Percentiles rank a stretch among this genome's conserved stretches.
Conservation (phyloP, 2,113 vertebrate species). For the Phyllostomus discolor region DNA sequence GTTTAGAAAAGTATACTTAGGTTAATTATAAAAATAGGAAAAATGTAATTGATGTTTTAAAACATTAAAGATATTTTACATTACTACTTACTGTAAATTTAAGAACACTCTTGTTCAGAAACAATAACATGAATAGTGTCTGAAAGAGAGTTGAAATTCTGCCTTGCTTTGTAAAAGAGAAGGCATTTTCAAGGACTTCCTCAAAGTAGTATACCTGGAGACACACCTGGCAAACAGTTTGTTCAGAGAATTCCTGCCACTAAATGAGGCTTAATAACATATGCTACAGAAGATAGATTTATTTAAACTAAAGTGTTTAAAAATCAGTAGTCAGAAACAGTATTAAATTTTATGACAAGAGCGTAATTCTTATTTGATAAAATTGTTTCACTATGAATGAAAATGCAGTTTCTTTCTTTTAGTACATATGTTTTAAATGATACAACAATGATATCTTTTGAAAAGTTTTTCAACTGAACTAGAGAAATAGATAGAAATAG, state of each 20-base stretch:
- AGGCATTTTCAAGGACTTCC: background rate
- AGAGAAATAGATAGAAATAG: too few relatives aligned
- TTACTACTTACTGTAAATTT: background rate
- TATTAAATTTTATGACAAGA: background rate
- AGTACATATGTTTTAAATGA: too few relatives aligned
- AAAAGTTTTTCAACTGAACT: too few relatives aligned
- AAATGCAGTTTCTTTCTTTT: too few relatives aligned
- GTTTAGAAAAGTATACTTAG: background rate
- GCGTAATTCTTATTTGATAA: background rate
- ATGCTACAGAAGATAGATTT: background rate
- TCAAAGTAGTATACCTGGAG: background rate
- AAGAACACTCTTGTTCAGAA: background rate
- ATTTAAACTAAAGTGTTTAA: slow-evolving; percentile 13
- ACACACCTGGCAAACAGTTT: background rate
- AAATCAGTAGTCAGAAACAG: background rate
- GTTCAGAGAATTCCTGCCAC: background rate
- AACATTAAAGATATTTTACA: background rate
- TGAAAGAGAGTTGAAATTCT: background rate
- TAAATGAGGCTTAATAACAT: background rate
- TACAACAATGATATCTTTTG: too few relatives aligned
- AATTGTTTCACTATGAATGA: background rate
- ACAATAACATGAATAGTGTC: background rate
- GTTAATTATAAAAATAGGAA: background rate
- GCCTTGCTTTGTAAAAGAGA: background rate
- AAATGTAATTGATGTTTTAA: background rate